Evolutionary conservation across 1,140 invertebrate species (phyloP), one percentile per base, ranked within the genome.

Genomic region (Tribolium castaneum): DNA sequence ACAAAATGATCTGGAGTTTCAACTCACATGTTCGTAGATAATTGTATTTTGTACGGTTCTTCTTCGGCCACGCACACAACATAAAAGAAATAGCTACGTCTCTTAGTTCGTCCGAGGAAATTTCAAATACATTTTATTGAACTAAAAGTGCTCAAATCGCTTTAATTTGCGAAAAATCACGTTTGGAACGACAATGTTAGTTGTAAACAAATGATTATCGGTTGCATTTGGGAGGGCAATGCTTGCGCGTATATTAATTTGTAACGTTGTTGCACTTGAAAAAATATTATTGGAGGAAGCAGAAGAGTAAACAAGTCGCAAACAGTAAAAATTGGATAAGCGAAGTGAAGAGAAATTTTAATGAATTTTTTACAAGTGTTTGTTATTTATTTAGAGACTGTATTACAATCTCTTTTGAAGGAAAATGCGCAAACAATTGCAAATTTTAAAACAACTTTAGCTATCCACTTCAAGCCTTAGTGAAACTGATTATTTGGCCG

Each of bases 41-140:
- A 59, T 59, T 59, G 54, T 59, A 10, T 59, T 59, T 59, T 59
- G 25, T 59, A 22, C 54, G 14, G 16, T 59, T 59, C 54, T 25
- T 59, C 10, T 22, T 59, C 19, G 54, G 10, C 54, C 54, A 59
- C 54, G 19, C 16, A 10, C 51, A 19, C 16, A 9, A 59, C 54
- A 59, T 59, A n/a, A 30, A 59, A 6, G 5, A 30, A 59, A 59
- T 25, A 30, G 54, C 13, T 4, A 59, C 16, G 22, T 19, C 6
- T n/a, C 22, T 59, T 59, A 30, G 14, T 30, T n/a, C 1, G 13
- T 52, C 13, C 6, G 6, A 52, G 3, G 3, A 13, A 52, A 52
- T 52, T 52, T 52, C 51, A 14, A 45, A 45, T 45, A 45, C 39
- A 45, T 45, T 45, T 9, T 45, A 45, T 45, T 45, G 39, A 45